Conservation (phyloP, 2,113 vertebrate genomes). For the Rhombomys opimus region DNA sequence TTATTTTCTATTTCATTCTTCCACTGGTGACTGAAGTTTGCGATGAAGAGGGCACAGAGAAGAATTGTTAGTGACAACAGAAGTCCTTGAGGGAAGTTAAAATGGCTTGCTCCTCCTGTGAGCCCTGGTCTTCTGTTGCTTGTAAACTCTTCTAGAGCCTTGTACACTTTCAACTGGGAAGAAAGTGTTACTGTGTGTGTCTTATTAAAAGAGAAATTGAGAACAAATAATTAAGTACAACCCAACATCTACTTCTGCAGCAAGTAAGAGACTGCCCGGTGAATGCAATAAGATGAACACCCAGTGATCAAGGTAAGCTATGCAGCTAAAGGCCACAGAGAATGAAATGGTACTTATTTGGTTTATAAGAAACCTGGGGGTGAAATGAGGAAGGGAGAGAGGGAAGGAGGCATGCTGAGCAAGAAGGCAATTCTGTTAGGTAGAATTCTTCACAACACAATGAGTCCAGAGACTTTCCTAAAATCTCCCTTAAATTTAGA, state of each 20-base stretch:
- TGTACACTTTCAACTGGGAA: not conserved
- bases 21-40: not conserved
- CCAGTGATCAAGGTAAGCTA: not conserved
- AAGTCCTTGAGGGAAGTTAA: not conserved
- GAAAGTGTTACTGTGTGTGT: not conserved
- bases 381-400: not conserved
- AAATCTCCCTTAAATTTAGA: not conserved
- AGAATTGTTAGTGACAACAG: not conserved
- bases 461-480: not conserved
- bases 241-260: not conserved
- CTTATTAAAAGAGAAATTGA: constrained; percentile 31
- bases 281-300: not conserved
- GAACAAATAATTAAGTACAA: constrained; percentile 41
- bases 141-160: not conserved
- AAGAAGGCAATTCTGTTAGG: not conserved
- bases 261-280: not conserved
- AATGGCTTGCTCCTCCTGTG: not conserved
- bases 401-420: not conserved
- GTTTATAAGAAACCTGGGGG: not conserved
- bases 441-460: constrained; percentile 18
- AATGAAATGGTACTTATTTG: not conserved
- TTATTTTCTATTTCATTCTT: not conserved
- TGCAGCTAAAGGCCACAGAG: not conserved
- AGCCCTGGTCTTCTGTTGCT: not conserved
- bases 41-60: not conserved